A percentile compares a stretch with the other conserved stretches of the same genome.
These are phyloP conservation scores for Drosophila basisetae DNA, from an alignment of 2,888 invertebrate genomes.

Conservation along the genomic window DNA sequence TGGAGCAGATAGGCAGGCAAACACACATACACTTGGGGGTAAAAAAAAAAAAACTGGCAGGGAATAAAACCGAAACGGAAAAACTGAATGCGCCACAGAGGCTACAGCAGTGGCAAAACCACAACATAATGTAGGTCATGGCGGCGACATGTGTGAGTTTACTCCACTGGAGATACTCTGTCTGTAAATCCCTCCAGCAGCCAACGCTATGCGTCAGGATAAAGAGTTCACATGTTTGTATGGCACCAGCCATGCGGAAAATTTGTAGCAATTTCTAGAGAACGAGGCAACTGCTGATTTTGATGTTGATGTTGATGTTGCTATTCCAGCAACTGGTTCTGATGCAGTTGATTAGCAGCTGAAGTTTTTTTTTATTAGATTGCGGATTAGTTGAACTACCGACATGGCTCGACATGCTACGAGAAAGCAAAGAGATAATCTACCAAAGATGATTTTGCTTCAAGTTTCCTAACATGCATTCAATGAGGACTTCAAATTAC, in stretches of 20 bases:
- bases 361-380: slow-evolving; percentile 47
- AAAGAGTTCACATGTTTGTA: slow-evolving; percentile 48
- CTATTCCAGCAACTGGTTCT: slow-evolving; percentile 10
- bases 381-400: slow-evolving; percentile 42
- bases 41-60: slow-evolving; percentile 25
- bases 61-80: slow-evolving; percentile 28
- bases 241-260: slow-evolving; percentile 52
- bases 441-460: background rate
- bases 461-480: background rate
- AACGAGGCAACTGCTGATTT: slow-evolving; percentile 40
- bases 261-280: slow-evolving; percentile 57
- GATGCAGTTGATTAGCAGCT: slow-evolving; percentile 57
- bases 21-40: slow-evolving; percentile 18
- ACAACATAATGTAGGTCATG: slow-evolving; percentile 76
- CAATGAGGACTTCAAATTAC: background rate
- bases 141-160: slow-evolving; percentile 43
- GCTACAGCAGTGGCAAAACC: slow-evolving; percentile 17
- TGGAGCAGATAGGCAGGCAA: slow-evolving; percentile 37
- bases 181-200: slow-evolving; percentile 13
- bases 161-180: slow-evolving; percentile 37
- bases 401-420: background rate
- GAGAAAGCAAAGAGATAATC: slow-evolving; percentile 23
- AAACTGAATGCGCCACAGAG: slow-evolving; percentile 21
- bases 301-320: slow-evolving; percentile 33
- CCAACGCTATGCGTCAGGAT: slow-evolving; percentile 20